These are phyloP conservation scores for Paraplagusia blochii DNA, from an alignment of 2,113 vertebrate species.

Conservation along the genomic window DNA sequence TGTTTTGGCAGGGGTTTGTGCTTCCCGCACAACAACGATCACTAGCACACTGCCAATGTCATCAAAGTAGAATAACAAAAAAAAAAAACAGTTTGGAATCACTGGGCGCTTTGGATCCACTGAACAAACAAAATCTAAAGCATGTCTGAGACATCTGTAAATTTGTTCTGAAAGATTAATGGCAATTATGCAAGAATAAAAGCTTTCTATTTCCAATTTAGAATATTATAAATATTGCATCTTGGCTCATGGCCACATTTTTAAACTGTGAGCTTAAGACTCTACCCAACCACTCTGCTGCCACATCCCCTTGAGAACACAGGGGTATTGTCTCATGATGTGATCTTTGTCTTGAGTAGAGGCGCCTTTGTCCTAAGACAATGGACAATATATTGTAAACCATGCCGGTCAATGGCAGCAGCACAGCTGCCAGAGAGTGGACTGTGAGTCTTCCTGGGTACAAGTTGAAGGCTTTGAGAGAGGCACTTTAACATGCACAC, in stretches of 20 bases:
- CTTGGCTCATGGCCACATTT: no score
- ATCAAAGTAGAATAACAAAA: no score
- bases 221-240: not conserved
- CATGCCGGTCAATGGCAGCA: constrained; percentile 60
- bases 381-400: constrained; percentile 66
- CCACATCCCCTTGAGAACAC: constrained; percentile 28
- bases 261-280: no score
- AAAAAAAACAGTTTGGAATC: no score
- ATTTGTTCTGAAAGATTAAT: no score
- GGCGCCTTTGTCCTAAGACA: constrained; percentile 66
- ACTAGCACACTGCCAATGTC: no score
- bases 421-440: constrained; percentile 59
- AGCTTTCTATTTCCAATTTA: not conserved
- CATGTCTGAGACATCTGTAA: no score
- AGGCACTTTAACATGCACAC: constrained; percentile 35
- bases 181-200: no score
- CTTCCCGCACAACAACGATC: no score
- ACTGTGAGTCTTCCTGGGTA: constrained; percentile 50
- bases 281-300: not conserved
- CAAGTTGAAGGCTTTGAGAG: constrained; percentile 58
- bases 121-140: no score
- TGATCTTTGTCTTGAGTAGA: constrained; percentile 64
- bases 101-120: no score
- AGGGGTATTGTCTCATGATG: constrained; percentile 54
- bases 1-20: no score